Evolutionary conservation across 2,113 vertebrate genomes (phyloP).

Genomic region (Stictonetta naevosa): DNA sequence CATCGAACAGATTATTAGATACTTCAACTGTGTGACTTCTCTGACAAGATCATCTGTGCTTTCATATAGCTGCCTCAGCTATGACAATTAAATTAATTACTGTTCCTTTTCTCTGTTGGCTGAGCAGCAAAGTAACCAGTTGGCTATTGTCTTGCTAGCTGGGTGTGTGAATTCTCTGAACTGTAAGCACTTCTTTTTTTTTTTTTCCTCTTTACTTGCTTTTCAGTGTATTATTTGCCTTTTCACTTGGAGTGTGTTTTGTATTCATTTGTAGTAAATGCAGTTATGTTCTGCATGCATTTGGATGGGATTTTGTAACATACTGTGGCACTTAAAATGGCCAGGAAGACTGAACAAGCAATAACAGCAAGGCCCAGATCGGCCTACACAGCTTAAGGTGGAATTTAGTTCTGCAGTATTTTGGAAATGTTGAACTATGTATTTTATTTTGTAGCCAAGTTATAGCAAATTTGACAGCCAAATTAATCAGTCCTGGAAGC

Average conservation of each 20-base stretch:
- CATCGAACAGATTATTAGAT: neutral
- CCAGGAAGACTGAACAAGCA: neutral
- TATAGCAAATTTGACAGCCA: neutral
- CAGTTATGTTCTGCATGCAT: accelerated
- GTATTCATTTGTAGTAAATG: neutral
- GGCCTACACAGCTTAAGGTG: neutral
- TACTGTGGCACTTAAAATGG: neutral
- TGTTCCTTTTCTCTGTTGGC: neutral
- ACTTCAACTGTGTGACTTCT: neutral
- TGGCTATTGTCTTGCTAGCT: neutral
- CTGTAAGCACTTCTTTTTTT: no score
- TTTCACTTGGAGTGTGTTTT: neutral
- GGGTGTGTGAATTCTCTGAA: no score
- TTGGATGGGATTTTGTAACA: neutral
- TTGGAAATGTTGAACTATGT: neutral
- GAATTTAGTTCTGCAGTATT: neutral
- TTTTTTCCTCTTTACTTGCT: no score
- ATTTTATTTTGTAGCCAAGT: neutral
- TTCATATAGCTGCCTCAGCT: neutral
- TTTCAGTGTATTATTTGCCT: neutral
- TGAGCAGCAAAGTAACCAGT: neutral
- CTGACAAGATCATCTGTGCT: neutral
- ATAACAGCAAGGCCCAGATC: accelerated
- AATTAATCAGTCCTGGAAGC: neutral
- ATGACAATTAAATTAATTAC: neutral